These are phyloP conservation scores for Anhinga anhinga DNA, from an alignment of 2,113 vertebrate species.

Conservation along the genomic window DNA sequence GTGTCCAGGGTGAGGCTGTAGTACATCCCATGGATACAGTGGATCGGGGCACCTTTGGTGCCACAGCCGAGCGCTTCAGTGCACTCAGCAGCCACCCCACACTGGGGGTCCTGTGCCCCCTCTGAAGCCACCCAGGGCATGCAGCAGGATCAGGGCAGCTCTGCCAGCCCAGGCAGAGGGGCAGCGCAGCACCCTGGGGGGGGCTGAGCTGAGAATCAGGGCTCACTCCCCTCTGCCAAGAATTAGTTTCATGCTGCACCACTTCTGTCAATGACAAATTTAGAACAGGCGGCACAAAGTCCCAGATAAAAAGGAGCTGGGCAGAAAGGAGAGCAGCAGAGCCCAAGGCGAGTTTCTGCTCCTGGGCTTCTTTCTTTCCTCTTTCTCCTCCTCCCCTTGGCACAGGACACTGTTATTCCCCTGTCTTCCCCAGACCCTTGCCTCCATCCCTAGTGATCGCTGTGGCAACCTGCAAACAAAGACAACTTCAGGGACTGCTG, in stretches of 20 bases:
- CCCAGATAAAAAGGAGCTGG: neutral
- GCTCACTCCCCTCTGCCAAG: neutral
- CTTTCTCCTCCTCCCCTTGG: slow-evolving; percentile 16
- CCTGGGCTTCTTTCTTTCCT: neutral
- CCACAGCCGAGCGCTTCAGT: fast-evolving
- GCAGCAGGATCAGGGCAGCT: neutral
- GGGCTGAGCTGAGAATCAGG: neutral
- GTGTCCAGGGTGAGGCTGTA: neutral
- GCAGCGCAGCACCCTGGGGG: fast-evolving
- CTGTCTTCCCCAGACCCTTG: neutral
- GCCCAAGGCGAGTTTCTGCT: neutral
- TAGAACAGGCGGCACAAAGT: neutral
- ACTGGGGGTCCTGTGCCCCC: fast-evolving
- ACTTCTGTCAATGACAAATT: neutral
- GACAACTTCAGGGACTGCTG: neutral
- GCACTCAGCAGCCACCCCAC: fast-evolving
- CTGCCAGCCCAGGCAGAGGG: neutral
- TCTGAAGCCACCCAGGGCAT: neutral
- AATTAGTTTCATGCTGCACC: neutral
- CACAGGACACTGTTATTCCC: neutral
- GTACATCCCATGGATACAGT: neutral
- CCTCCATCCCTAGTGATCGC: neutral
- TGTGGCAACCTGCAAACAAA: slow-evolving; percentile 44
- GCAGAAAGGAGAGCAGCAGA: neutral
- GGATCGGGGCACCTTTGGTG: neutral